Evolutionary conservation across 2,888 invertebrate genomes (phyloP), one percentile per base, ranked within the genome.

Genomic region (Clostera curtula): DNA sequence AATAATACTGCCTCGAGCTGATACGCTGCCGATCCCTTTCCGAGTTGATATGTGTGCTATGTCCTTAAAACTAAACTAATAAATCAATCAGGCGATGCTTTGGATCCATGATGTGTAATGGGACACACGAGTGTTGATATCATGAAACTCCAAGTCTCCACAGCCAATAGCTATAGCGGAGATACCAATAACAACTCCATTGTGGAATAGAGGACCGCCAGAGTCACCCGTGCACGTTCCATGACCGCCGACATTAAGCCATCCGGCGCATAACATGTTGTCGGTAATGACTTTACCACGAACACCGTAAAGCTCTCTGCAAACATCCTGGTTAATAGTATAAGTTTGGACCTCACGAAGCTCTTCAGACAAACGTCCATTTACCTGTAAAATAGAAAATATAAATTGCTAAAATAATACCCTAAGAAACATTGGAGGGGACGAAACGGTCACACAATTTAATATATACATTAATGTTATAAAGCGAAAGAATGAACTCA

Each of bases 251-350:
- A 57, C 45, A 15, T 52, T 46, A 10, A 62, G 37, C 47, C 45
- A 47, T 7, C 66, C 65, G 2, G 64, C 50, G 25, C 67, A 67
- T 43, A 68, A 8, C 62, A 62, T 62, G 34, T 58, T 62, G 10
- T 47, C 47, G 17, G 55, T 52, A 4, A 66, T 27, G 2, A 26
- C 22, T 1, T 3, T 4, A 0, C 47, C 35, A 2, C 33, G 12
- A 0, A 19, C 15, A 1, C 40, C 33, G 26, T 62, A 68, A 3
- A 61, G 58, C 1, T 23, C n/a, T 6, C 26, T 39, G 31, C 69
- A 69, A 1, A 29, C 24, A 1, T 11, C 32, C 26, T 60, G 64
- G 40, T 61, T 64, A 3, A 70, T 31, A 4, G 50, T 44, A 47
- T 53, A 51, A 2, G 65, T 12, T 18, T 56, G 50, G 0, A 65